Evolutionary conservation across 2,797 vertebrate genomes (phyloP).

Genomic region (Cichlasoma orientale): DNA sequence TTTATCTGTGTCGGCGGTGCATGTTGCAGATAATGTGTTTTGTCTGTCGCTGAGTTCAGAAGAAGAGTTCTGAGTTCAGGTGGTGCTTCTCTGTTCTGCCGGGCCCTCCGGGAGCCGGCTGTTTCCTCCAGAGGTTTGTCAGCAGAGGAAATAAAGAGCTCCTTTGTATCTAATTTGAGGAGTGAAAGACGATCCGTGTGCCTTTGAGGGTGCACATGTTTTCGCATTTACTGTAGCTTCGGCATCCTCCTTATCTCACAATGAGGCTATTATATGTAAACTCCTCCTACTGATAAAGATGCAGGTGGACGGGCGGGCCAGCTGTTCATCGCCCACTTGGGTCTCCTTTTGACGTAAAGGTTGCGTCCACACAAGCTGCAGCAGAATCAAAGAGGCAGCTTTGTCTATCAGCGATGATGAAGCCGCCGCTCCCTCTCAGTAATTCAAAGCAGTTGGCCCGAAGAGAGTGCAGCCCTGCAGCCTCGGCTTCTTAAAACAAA

Average conservation of each 20-base stretch:
- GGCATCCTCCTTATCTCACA: slow-evolving; percentile 67
- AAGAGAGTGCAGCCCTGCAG: slow-evolving; percentile 1
- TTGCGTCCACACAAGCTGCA: slow-evolving; percentile 11
- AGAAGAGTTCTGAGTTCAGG: slow-evolving; percentile 19
- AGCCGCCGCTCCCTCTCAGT: slow-evolving; percentile 2
- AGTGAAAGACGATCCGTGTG: slow-evolving; percentile 65
- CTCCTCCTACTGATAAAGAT: slow-evolving; percentile 45
- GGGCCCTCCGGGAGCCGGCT: slow-evolving; percentile 16
- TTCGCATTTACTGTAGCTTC: slow-evolving; percentile 63
- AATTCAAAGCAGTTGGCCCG: slow-evolving; percentile 31
- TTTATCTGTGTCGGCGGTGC: slow-evolving; percentile 35
- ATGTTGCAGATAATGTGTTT: slow-evolving; percentile 41
- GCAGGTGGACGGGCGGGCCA: slow-evolving; percentile 61
- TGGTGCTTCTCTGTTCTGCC: not conserved
- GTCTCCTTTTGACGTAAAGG: slow-evolving; percentile 43
- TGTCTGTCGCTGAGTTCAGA: slow-evolving; percentile 11
- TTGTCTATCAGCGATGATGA: slow-evolving; percentile 26
- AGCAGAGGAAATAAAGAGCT: slow-evolving; percentile 53
- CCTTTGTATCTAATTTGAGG: slow-evolving; percentile 61
- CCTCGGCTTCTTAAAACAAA: not conserved
- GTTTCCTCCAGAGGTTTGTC: slow-evolving; percentile 42
- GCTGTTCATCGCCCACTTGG: slow-evolving; percentile 37
- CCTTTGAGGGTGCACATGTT: slow-evolving; percentile 66
- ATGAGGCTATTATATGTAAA: slow-evolving; percentile 68
- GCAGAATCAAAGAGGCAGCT: slow-evolving; percentile 35